Base-by-base conservation (phyloP, 1,140 invertebrate species). In the Gryon sp. region DNA sequence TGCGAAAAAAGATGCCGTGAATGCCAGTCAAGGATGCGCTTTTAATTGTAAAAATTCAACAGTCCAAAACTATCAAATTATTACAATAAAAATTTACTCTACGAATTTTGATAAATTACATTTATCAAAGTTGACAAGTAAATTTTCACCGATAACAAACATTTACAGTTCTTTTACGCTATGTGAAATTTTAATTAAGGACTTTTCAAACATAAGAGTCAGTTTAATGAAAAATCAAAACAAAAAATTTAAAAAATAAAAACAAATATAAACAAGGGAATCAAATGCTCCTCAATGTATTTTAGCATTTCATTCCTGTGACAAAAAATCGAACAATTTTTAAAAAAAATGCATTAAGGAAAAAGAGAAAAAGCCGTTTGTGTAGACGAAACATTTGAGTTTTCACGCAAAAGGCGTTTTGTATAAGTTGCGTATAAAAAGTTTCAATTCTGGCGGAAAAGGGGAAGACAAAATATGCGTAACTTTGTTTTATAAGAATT, bases 111-210 rank as follows among this genome's bases (percentile, higher is more conserved):
- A 65, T 15, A n/a, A n/a, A n/a, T n/a, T n/a, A n/a, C 15, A 15
- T 8, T 66, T 45, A 46, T 66, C 62, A 53, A 45, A 41, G 7
- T 45, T 66, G 28, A 50, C 12, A 18, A 22, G n/a, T 69, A 59
- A 59, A 59, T 50, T 59, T 22, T 24, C 22, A 12, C 19, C 7
- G n/a, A 18, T 24, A 28, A 38, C 53, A 6, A 59, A 38, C 62
- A 69, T 69, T 52, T 9, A 52, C 53, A 50, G 53, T 28, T 40
- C 55, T 18, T 63, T 19, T 59, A 3, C 50, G 41, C 65, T 32
- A n/a, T 34, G 16, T 19, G 20, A 66, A 59, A 16, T 20, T 12
- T 28, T 8, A 57, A 57, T 16, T 15, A 46, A 66, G 32, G 32
- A 40, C 5, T 38, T 28, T 6, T 1, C 30, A 68, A 68, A 5